These are phyloP conservation scores for Coryphaenoides rupestris DNA, from an alignment of 2,113 vertebrate species.

Conservation along the genomic window DNA sequence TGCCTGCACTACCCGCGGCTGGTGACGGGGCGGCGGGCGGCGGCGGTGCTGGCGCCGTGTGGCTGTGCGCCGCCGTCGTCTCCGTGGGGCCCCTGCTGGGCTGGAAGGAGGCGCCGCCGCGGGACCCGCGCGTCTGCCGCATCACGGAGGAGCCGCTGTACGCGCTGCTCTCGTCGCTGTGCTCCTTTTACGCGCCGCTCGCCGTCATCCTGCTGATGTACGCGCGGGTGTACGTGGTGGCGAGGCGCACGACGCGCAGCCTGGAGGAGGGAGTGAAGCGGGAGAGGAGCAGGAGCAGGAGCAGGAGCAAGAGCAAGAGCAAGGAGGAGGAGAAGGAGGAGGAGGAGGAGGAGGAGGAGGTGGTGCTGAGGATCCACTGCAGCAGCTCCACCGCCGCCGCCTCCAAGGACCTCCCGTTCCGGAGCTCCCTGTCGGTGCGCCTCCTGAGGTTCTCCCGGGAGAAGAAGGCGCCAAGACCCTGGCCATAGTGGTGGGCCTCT, in stretches of 20 bases:
- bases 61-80: slow-evolving; percentile 89
- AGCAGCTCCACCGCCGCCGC: slow-evolving; percentile 73
- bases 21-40: slow-evolving; percentile 91
- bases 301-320: no score
- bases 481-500: slow-evolving; percentile 96
- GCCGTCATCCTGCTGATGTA: slow-evolving; percentile 96
- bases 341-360: slow-evolving; percentile 93
- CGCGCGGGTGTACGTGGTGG: slow-evolving; percentile 93
- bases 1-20: slow-evolving; percentile 95
- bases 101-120: slow-evolving; percentile 93
- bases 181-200: slow-evolving; percentile 96
- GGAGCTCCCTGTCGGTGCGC: slow-evolving; percentile 90
- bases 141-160: slow-evolving; percentile 97
- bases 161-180: slow-evolving; percentile 94
- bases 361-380: slow-evolving; percentile 93
- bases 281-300: slow-evolving; percentile 86
- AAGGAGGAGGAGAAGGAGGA: no score
- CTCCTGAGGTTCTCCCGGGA: slow-evolving; percentile 97
- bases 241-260: slow-evolving; percentile 89
- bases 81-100: slow-evolving; percentile 94
- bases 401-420: slow-evolving; percentile 81
- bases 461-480: slow-evolving; percentile 98
- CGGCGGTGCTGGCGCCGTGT: slow-evolving; percentile 84
- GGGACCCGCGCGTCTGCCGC: slow-evolving; percentile 85
- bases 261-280: slow-evolving; percentile 93